These are phyloP conservation scores for Lithobates sylvaticus DNA, from an alignment of 2,797 vertebrate genomes.

Conservation along the genomic window DNA sequence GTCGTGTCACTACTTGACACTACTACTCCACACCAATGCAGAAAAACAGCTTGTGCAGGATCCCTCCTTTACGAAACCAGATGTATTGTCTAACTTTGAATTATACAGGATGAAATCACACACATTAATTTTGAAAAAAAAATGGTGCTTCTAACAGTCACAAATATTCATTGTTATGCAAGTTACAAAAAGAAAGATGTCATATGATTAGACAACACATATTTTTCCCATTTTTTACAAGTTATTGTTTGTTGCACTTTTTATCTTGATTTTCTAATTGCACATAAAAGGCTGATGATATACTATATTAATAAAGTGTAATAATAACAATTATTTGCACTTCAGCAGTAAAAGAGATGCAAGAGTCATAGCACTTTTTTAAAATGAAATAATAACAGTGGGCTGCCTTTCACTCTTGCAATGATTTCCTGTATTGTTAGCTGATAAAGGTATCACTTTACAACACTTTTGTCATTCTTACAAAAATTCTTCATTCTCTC, in stretches of 20 bases:
- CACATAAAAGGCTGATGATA: not conserved
- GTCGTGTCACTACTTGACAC: no score
- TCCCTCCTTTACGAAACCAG: no score
- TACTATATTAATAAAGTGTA: not conserved
- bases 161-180: no score
- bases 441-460: slow-evolving; percentile 12
- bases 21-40: no score
- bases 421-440: slow-evolving; percentile 3
- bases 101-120: no score
- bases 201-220: not conserved
- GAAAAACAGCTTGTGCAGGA: no score
- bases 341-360: not conserved
- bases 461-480: slow-evolving; percentile 23
- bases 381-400: not conserved
- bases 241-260: no score
- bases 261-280: not conserved
- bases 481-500: slow-evolving; percentile 6
- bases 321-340: not conserved
- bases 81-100: no score
- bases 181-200: no score
- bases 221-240: not conserved
- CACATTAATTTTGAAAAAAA: no score
- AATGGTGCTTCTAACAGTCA: no score
- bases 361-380: not conserved
- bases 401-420: not conserved